Evolutionary conservation across 2,797 vertebrate species (phyloP).

Genomic region (Sarcophilus harrisii): DNA sequence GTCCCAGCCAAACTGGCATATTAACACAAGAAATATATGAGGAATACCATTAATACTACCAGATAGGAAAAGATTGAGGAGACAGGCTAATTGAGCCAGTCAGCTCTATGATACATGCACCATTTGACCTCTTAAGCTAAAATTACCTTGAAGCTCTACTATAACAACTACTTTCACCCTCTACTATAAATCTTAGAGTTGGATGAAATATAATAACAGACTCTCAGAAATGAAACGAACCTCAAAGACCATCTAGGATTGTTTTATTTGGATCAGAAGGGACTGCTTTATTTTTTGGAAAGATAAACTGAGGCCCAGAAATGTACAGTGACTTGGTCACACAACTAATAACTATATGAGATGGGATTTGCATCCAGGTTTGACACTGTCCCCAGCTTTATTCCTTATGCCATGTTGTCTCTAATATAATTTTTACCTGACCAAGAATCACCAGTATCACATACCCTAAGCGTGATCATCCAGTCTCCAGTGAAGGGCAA

Average conservation of each 20-base stretch:
- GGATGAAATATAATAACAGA: no score
- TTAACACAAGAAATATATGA: no score
- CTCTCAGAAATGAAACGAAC: no score
- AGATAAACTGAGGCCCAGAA: neutral
- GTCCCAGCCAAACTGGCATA: no score
- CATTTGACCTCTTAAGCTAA: no score
- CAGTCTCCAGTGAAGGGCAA: neutral
- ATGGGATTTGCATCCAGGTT: neutral
- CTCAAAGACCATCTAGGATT: neutral
- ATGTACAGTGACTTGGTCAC: neutral
- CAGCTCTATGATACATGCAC: no score
- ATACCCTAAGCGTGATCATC: neutral
- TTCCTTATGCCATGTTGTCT: neutral
- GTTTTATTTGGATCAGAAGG: neutral
- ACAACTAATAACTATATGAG: neutral
- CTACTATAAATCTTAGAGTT: no score
- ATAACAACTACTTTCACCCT: no score
- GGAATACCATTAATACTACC: no score
- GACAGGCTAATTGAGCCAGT: no score
- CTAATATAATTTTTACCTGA: neutral
- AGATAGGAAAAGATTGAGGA: no score
- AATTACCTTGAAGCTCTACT: no score
- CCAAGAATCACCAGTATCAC: neutral
- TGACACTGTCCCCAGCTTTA: neutral
- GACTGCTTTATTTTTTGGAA: neutral